A percentile compares a stretch with the other conserved stretches of the same genome.
Evolutionary conservation across 2,888 invertebrate genomes (phyloP).

Genomic region (Drosophila greeni): DNA sequence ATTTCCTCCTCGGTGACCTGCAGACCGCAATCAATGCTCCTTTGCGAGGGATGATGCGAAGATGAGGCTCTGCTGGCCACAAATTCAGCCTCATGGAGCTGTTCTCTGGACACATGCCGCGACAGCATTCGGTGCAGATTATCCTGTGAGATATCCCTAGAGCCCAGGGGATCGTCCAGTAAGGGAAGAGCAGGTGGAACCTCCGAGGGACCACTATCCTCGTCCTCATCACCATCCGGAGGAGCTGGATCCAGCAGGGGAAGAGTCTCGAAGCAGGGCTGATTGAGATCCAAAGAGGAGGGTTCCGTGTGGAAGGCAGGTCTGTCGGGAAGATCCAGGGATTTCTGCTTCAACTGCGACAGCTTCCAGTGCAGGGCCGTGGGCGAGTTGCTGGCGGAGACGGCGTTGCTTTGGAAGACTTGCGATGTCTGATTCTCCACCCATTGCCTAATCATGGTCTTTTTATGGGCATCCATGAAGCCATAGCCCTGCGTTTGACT

Average conservation of each 20-base stretch:
- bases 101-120: constrained; percentile 82
- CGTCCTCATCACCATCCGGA: constrained; percentile 83
- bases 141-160: constrained; percentile 90
- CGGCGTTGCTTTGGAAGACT: constrained; percentile 81
- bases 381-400: constrained; percentile 82
- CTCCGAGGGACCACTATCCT: constrained; percentile 89
- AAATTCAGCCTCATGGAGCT: constrained; percentile 81
- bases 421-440: constrained; percentile 93
- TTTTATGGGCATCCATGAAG: constrained; percentile 95
- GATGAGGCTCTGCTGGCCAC: constrained; percentile 76
- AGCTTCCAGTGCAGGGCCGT: constrained; percentile 79
- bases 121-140: constrained; percentile 83
- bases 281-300: constrained; percentile 50
- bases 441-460: constrained; percentile 95
- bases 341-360: constrained; percentile 82
- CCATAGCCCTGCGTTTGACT: constrained; percentile 83
- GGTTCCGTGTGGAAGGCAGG: constrained; percentile 78
- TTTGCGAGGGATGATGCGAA: constrained; percentile 87
- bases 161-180: constrained; percentile 88
- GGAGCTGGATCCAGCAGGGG: constrained; percentile 49
- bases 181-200: constrained; percentile 89
- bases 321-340: constrained; percentile 70
- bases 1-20: constrained; percentile 97
- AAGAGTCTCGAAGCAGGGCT: constrained; percentile 36
- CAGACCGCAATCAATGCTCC: constrained; percentile 84